Evolutionary conservation across 2,797 vertebrate species (phyloP).

Genomic region (Decapterus maruadsi): DNA sequence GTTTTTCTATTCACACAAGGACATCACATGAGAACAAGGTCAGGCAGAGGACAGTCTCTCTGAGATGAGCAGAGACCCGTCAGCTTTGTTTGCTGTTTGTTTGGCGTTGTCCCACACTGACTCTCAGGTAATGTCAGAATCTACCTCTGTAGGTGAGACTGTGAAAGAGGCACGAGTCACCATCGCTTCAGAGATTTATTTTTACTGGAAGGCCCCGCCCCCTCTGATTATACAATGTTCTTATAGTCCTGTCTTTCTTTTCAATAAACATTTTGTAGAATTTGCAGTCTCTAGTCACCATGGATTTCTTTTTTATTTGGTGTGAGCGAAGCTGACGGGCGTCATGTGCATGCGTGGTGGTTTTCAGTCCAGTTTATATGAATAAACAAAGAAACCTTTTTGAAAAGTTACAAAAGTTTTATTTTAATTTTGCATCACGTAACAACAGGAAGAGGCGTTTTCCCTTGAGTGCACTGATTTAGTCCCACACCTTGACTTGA

Average conservation of each 20-base stretch:
- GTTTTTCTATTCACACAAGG: neutral
- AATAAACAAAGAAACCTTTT: conserved; percentile 33
- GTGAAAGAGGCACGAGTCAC: conserved; percentile 90
- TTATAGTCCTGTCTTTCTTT: conserved; percentile 92
- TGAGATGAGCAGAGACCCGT: neutral
- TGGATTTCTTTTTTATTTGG: too few relatives aligned
- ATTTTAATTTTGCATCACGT: conserved; percentile 73
- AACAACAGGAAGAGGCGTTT: conserved; percentile 34
- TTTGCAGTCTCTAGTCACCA: conserved; percentile 72
- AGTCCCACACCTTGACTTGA: conserved; percentile 28
- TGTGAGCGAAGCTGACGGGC: neutral
- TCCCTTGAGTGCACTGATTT: conserved; percentile 23
- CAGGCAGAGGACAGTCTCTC: neutral
- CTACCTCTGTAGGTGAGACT: conserved; percentile 96
- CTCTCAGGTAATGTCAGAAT: conserved; percentile 96
- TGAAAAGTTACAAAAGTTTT: conserved; percentile 85
- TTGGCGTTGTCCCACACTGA: conserved; percentile 88
- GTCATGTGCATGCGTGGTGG: neutral
- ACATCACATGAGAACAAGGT: conserved; percentile 1
- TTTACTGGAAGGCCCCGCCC: conserved; percentile 81
- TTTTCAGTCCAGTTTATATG: neutral
- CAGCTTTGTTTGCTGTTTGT: conserved; percentile 47
- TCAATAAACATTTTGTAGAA: conserved; percentile 97
- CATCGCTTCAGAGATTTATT: conserved; percentile 86
- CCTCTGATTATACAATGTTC: conserved; percentile 89